A percentile compares a stretch with the other conserved stretches of the same genome.
phyloP scores from a whole-genome alignment of 1,140 invertebrate species.

The Zaprionus davidi region DNA sequence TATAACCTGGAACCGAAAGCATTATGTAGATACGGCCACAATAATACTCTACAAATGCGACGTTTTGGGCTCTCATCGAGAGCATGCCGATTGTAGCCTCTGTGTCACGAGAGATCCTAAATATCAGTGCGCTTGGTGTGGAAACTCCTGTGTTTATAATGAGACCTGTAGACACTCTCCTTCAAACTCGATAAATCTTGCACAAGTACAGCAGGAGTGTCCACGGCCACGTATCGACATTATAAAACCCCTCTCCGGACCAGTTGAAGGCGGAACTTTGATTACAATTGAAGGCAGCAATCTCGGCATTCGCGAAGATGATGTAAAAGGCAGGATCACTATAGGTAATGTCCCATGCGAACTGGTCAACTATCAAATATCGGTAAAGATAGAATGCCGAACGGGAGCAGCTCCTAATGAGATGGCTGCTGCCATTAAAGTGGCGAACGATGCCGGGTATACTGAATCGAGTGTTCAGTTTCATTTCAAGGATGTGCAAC shows the following conservation, averaged over 20 bases:
- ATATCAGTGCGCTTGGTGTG: slow-evolving; percentile 97
- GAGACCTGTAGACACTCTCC: slow-evolving; percentile 88
- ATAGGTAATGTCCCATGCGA: slow-evolving; percentile 96
- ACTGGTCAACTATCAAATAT: slow-evolving; percentile 95
- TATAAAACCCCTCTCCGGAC: slow-evolving; percentile 97
- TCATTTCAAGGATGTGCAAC: slow-evolving; percentile 93
- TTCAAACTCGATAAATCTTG: not conserved
- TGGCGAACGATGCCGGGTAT: slow-evolving; percentile 94
- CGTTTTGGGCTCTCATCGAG: slow-evolving; percentile 94
- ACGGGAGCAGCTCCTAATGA: slow-evolving; percentile 92
- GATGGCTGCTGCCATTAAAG: slow-evolving; percentile 91
- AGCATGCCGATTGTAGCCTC: slow-evolving; percentile 97
- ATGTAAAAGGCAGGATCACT: slow-evolving; percentile 95
- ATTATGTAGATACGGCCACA: slow-evolving; percentile 94
- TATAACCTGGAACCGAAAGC: slow-evolving; percentile 96
- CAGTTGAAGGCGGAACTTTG: slow-evolving; percentile 97
- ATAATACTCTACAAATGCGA: slow-evolving; percentile 97
- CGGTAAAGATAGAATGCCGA: slow-evolving; percentile 94
- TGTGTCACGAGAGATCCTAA: slow-evolving; percentile 94
- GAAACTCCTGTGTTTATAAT: slow-evolving; percentile 92
- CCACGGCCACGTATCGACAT: slow-evolving; percentile 96
- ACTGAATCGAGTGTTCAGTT: slow-evolving; percentile 95
- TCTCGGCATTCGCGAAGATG: slow-evolving; percentile 94
- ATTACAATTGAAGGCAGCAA: slow-evolving; percentile 98
- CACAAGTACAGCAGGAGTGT: slow-evolving; percentile 90